Conservation (phyloP, 2,113 vertebrate species). For the Sphaerodactylus townsendi region DNA sequence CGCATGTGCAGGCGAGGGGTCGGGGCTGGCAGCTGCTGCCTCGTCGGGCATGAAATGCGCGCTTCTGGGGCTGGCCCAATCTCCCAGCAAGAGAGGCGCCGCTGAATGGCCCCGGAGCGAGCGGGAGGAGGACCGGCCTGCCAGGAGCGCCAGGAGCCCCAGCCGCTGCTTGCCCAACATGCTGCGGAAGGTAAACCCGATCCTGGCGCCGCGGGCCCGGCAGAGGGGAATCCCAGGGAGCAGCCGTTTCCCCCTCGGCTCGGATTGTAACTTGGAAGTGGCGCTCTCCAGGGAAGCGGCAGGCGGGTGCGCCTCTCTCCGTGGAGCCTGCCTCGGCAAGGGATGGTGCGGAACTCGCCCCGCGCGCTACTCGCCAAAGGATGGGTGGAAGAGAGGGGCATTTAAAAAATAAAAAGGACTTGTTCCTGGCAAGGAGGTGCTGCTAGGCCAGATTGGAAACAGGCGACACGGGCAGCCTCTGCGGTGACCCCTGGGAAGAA, state of each 20-base stretch:
- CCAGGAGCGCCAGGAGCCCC: background rate
- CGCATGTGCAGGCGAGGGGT: background rate
- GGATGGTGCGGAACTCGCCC: background rate
- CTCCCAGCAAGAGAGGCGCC: background rate
- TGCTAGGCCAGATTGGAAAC: background rate
- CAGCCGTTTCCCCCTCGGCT: background rate
- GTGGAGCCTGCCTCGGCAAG: background rate
- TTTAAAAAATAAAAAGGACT: rapidly evolving
- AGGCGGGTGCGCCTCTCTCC: background rate
- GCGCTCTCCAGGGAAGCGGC: background rate
- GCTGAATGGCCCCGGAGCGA: background rate
- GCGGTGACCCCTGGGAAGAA: background rate
- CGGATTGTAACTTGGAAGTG: background rate
- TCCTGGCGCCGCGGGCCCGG: background rate
- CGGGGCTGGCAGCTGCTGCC: background rate
- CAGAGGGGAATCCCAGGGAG: background rate
- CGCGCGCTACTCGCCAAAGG: background rate
- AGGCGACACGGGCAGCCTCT: background rate
- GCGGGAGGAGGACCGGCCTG: background rate
- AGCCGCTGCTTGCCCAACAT: constrained; percentile 7
- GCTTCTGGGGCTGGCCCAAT: constrained; percentile 12
- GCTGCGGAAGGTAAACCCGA: constrained; percentile 34
- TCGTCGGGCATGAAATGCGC: constrained; percentile 16
- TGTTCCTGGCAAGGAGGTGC: background rate
- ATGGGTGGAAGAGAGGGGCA: background rate